phyloP scores from a whole-genome alignment of 2,797 vertebrate genomes.

The Microchirus variegatus region DNA sequence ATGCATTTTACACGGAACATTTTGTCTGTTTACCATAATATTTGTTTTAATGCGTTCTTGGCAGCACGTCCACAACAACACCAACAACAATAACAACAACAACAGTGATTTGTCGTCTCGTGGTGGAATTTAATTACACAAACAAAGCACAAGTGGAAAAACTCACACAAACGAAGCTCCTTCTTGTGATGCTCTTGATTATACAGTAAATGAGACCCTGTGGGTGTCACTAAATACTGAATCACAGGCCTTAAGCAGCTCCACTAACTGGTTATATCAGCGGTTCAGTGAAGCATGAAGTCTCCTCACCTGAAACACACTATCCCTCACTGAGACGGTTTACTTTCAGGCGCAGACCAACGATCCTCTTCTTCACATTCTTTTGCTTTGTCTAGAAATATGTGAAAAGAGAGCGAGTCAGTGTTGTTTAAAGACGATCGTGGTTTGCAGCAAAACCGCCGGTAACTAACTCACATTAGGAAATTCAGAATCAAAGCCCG shows the following conservation, averaged over 20 bases:
- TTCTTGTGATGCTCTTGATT: conserved; percentile 17
- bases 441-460: conserved; percentile 31
- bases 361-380: conserved; percentile 43
- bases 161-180: conserved; percentile 1
- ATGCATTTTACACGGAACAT: not conserved
- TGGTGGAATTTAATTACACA: conserved; percentile 21
- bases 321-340: conserved; percentile 55
- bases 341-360: conserved; percentile 47
- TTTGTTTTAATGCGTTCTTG: not conserved
- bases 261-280: conserved; percentile 54
- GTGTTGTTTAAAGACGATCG: conserved; percentile 4
- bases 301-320: conserved; percentile 48
- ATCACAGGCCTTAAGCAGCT: conserved; percentile 42
- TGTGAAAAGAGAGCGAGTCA: conserved; percentile 38
- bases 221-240: conserved; percentile 44
- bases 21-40: not conserved
- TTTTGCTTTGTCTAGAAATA: conserved; percentile 26
- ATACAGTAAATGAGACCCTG: conserved; percentile 22
- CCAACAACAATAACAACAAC: not conserved
- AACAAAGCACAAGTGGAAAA: conserved; percentile 1
- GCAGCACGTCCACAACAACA: not conserved
- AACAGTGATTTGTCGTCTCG: conserved; percentile 2
- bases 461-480: conserved; percentile 25
- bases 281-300: conserved; percentile 44
- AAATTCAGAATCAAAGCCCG: conserved; percentile 34